Evolutionary conservation across 2,888 invertebrate genomes (phyloP).

Genomic region (Habroteleia sp.): DNA sequence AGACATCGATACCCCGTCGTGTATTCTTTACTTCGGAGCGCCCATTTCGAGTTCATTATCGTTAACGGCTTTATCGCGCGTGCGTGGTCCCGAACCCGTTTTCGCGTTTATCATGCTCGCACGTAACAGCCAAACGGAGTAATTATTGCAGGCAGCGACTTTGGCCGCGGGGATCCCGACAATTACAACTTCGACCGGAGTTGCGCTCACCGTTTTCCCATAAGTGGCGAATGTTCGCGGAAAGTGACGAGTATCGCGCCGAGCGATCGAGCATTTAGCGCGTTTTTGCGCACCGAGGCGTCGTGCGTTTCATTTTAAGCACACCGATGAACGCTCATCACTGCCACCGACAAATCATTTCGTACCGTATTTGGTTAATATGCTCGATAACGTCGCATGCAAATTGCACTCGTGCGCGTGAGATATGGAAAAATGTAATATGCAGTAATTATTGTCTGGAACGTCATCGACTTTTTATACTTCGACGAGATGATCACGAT

Average conservation of each 20-base stretch:
- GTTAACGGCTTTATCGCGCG: conserved; percentile 79
- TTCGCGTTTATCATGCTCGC: conserved; percentile 73
- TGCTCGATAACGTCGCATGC: conserved; percentile 29
- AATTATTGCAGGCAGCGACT: conserved; percentile 68
- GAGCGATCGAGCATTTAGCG: conserved; percentile 38
- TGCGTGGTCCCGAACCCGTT: conserved; percentile 70
- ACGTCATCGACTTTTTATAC: conserved; percentile 35
- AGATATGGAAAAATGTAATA: conserved; percentile 17
- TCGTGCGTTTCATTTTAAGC: conserved; percentile 30
- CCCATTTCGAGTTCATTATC: conserved; percentile 79
- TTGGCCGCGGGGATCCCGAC: conserved; percentile 35
- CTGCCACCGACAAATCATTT: conserved; percentile 44
- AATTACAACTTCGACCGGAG: conserved; percentile 28
- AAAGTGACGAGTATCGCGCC: conserved; percentile 60
- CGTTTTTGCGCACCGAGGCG: conserved; percentile 43
- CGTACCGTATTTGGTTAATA: conserved; percentile 39
- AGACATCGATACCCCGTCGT: conserved; percentile 73
- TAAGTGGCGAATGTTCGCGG: conserved; percentile 67
- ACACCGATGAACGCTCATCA: conserved; percentile 8
- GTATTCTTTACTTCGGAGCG: conserved; percentile 71
- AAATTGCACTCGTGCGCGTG: conserved; percentile 32
- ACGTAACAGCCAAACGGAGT: conserved; percentile 70
- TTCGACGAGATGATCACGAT: conserved; percentile 24
- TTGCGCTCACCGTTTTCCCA: conserved; percentile 60
- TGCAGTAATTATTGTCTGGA: conserved; percentile 22